Conservation (phyloP, 1,140 invertebrate genomes). For the Bombus sylvicola region DNA sequence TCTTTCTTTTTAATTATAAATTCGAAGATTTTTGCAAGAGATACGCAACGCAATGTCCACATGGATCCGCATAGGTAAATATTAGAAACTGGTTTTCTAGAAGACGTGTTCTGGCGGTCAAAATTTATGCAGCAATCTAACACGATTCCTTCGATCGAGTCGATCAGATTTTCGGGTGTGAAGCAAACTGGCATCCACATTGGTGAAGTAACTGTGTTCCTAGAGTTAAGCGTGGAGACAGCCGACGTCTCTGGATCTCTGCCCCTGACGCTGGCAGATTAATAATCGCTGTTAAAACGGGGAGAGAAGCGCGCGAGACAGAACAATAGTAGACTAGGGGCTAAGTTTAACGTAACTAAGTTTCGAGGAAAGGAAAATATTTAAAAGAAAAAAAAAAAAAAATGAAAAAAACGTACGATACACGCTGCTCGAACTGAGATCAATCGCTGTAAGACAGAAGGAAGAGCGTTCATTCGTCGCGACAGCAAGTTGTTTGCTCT, state of each 20-base stretch:
- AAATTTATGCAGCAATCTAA: too few relatives aligned
- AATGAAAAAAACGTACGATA: background rate
- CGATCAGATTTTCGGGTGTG: background rate
- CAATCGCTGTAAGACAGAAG: background rate
- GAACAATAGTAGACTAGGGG: slow-evolving; percentile 65
- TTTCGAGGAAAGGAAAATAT: background rate
- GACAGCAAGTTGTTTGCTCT: slow-evolving; percentile 19
- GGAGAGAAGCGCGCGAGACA: slow-evolving; percentile 68
- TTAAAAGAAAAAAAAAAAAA: background rate
- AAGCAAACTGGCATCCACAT: background rate
- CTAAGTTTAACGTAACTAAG: slow-evolving; percentile 48
- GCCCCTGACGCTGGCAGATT: slow-evolving; percentile 23
- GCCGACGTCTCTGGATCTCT: slow-evolving; percentile 4
- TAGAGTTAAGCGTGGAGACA: slow-evolving; percentile 2
- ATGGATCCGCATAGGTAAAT: too few relatives aligned
- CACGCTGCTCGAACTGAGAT: slow-evolving; percentile 1
- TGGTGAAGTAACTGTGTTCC: slow-evolving; percentile 8
- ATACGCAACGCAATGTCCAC: too few relatives aligned
- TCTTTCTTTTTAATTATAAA: too few relatives aligned
- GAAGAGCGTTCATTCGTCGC: slow-evolving; percentile 20
- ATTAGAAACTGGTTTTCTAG: too few relatives aligned
- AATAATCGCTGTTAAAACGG: slow-evolving; percentile 60
- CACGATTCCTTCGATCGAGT: background rate
- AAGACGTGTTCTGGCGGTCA: too few relatives aligned
- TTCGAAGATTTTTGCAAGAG: too few relatives aligned